Conservation (phyloP, 2,113 vertebrate genomes). For the Brienomyrus longianalis region DNA sequence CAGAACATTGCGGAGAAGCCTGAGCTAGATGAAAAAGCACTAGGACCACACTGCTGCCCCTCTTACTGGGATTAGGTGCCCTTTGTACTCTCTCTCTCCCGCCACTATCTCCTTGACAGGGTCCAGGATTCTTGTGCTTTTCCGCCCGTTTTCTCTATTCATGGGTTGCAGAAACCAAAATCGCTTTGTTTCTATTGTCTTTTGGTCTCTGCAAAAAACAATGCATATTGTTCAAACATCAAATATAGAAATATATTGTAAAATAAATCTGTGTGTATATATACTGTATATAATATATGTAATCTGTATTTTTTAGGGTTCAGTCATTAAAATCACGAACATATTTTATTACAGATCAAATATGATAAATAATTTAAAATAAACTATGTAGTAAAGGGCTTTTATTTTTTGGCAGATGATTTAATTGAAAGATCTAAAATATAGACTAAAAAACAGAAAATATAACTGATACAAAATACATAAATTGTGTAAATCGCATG, state of each 20-base stretch:
- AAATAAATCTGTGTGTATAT: background rate
- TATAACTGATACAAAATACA: background rate
- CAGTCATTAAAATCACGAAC: background rate
- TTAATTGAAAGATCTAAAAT: background rate
- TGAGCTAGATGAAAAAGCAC: slow-evolving; percentile 50
- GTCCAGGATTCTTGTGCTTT: slow-evolving; percentile 33
- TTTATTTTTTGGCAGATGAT: background rate
- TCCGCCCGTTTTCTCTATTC: background rate
- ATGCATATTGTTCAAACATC: background rate
- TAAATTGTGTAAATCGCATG: background rate
- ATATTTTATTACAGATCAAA: background rate
- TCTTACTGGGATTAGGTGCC: slow-evolving; percentile 38
- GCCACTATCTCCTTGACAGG: slow-evolving; percentile 35
- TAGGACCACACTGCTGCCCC: slow-evolving; percentile 26
- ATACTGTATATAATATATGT: background rate
- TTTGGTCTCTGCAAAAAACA: slow-evolving; percentile 19
- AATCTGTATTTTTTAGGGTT: background rate
- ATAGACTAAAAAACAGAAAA: background rate
- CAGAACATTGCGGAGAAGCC: slow-evolving; percentile 47
- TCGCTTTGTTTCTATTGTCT: slow-evolving; percentile 19
- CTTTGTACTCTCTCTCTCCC: slow-evolving; percentile 27
- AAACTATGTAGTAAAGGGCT: background rate
- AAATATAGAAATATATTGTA: background rate
- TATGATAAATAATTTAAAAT: background rate
- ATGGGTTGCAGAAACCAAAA: slow-evolving; percentile 33